These are phyloP conservation scores for Agrypnus murinus DNA, from an alignment of 2,888 invertebrate genomes.

Conservation along the genomic window DNA sequence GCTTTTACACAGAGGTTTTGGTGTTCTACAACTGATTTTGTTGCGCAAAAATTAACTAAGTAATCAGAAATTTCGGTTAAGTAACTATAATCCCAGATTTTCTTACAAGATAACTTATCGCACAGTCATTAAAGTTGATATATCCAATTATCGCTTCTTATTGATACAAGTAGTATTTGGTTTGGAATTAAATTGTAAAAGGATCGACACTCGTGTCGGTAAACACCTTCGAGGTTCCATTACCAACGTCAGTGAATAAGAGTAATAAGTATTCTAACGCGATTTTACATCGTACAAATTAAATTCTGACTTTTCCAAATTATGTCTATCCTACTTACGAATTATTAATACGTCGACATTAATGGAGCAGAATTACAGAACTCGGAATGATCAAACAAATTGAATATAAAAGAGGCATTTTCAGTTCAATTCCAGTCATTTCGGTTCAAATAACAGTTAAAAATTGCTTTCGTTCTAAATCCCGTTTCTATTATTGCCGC, in stretches of 20 bases:
- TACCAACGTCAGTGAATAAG: slow-evolving; percentile 34
- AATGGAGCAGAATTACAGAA: slow-evolving; percentile 35
- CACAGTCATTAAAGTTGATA: slow-evolving; percentile 4
- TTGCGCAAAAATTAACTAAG: too few relatives aligned
- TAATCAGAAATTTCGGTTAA: too few relatives aligned
- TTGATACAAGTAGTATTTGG: slow-evolving; percentile 36
- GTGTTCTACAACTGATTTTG: too few relatives aligned
- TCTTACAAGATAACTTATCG: neutral
- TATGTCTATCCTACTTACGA: slow-evolving; percentile 55
- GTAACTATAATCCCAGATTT: neutral
- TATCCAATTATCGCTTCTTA: slow-evolving; percentile 36
- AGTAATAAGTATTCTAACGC: slow-evolving; percentile 41
- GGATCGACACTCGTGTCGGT: slow-evolving; percentile 35
- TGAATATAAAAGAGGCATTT: slow-evolving; percentile 45
- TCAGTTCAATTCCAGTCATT: slow-evolving; percentile 43
- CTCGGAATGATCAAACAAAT: slow-evolving; percentile 39
- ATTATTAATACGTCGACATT: slow-evolving; percentile 52
- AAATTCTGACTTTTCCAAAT: slow-evolving; percentile 60
- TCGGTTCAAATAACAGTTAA: slow-evolving; percentile 49
- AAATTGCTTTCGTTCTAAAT: slow-evolving; percentile 50
- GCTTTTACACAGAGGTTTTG: too few relatives aligned
- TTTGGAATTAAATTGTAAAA: slow-evolving; percentile 36
- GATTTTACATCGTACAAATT: slow-evolving; percentile 54
- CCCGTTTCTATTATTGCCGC: slow-evolving; percentile 49
- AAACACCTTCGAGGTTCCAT: slow-evolving; percentile 42